phyloP scores from a whole-genome alignment of 1,140 invertebrate genomes.

The Thereuonema tuberculata region DNA sequence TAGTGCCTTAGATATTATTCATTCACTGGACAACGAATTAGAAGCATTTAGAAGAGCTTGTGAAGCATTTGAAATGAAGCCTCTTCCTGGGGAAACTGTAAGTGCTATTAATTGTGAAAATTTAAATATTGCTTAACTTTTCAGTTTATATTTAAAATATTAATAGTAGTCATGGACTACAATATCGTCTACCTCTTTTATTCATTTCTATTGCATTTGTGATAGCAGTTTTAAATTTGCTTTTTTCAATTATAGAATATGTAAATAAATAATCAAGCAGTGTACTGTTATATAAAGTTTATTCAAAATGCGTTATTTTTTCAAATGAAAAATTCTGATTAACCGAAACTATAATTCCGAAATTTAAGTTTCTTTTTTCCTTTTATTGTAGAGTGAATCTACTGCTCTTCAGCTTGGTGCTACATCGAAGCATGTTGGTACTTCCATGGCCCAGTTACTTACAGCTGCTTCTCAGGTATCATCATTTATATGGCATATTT shows the following conservation, averaged over 20 bases:
- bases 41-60: conserved; percentile 62
- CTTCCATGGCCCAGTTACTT: conserved; percentile 60
- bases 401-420: conserved; percentile 54
- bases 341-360: no score
- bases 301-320: no score
- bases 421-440: conserved; percentile 48
- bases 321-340: no score
- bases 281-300: no score
- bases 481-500: neutral
- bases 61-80: conserved; percentile 49
- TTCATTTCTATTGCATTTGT: neutral
- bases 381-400: conserved; percentile 49
- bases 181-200: neutral
- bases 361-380: no score
- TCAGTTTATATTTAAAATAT: conserved; percentile 5
- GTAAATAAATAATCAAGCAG: no score
- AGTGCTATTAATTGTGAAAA: no score
- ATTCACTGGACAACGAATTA: conserved; percentile 63
- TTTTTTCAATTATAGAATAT: no score
- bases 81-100: conserved; percentile 72
- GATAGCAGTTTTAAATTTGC: conserved; percentile 10
- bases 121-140: neutral
- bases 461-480: conserved; percentile 64
- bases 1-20: conserved; percentile 65
- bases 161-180: no score